Evolutionary conservation across 2,113 vertebrate species (phyloP).

Genomic region (Oryzias curvinotus): DNA sequence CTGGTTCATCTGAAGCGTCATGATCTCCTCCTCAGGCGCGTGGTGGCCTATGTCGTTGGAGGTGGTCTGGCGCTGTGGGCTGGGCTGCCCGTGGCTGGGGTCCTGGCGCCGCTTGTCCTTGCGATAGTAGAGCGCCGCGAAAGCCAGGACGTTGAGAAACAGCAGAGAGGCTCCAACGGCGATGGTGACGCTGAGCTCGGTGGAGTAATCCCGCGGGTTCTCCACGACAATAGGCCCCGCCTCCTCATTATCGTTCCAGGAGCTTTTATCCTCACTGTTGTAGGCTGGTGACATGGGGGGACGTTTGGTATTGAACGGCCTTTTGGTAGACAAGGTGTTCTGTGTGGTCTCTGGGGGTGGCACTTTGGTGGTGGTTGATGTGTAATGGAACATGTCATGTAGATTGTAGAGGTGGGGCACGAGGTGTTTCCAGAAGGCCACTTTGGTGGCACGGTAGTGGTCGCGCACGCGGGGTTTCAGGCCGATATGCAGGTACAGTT

Average conservation of each 20-base stretch:
- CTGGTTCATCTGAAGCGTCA: conserved; percentile 95
- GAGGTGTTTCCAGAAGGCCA: conserved; percentile 99
- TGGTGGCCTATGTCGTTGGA: conserved; percentile 88
- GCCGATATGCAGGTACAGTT: conserved; percentile 97
- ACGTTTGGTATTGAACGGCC: conserved; percentile 89
- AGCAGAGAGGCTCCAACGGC: conserved; percentile 95
- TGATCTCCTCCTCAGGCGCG: conserved; percentile 92
- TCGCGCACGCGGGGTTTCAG: conserved; percentile 96
- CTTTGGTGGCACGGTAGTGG: conserved; percentile 98
- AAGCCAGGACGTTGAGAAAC: conserved; percentile 97
- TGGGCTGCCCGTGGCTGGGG: conserved; percentile 87
- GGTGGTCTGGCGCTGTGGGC: conserved; percentile 84
- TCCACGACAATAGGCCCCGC: conserved; percentile 87
- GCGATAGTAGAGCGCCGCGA: conserved; percentile 96
- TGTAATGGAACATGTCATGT: conserved; percentile 99
- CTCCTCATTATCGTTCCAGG: conserved; percentile 87
- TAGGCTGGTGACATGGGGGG: conserved; percentile 93
- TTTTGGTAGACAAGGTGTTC: conserved; percentile 92
- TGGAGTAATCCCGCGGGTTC: conserved; percentile 96
- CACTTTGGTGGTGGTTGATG: conserved; percentile 97
- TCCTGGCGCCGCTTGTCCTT: conserved; percentile 98
- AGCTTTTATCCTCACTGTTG: conserved; percentile 89
- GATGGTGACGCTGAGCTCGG: conserved; percentile 97
- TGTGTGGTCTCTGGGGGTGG: conserved; percentile 93
- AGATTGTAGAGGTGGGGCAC: conserved; percentile 98